These are phyloP conservation scores for Microtus richardsoni DNA, from an alignment of 2,113 vertebrate genomes.

Conservation along the genomic window DNA sequence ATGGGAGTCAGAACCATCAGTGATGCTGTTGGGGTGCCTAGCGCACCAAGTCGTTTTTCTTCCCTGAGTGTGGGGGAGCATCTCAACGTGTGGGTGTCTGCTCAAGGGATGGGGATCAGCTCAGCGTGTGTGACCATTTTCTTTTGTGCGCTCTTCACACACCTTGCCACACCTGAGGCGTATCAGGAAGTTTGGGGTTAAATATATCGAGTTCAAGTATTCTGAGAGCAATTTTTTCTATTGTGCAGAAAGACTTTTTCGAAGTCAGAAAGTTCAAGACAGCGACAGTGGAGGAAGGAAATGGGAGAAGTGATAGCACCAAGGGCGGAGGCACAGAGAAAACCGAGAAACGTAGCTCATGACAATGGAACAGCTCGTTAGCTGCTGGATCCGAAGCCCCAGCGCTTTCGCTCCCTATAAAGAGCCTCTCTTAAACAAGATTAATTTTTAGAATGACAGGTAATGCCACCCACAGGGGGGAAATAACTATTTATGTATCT, in stretches of 20 bases:
- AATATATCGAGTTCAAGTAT: neutral
- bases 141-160: neutral
- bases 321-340: slow-evolving; percentile 25
- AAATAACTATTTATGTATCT: slow-evolving; percentile 75
- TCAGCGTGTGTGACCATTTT: neutral
- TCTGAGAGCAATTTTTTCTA: neutral
- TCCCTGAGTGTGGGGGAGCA: neutral
- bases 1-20: neutral
- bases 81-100: neutral
- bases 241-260: neutral
- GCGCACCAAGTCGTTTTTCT: neutral
- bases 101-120: neutral
- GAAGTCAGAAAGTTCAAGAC: neutral
- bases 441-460: slow-evolving; percentile 76
- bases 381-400: neutral
- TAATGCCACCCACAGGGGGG: slow-evolving; percentile 59
- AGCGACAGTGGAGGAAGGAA: neutral
- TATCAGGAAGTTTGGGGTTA: neutral
- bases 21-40: neutral
- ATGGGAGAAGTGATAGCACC: neutral
- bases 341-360: slow-evolving; percentile 43
- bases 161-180: neutral
- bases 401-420: neutral
- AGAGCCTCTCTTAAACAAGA: slow-evolving; percentile 68
- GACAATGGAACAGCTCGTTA: slow-evolving; percentile 47